phyloP scores from a whole-genome alignment of 1,140 invertebrate species.

The Diprion similis region DNA sequence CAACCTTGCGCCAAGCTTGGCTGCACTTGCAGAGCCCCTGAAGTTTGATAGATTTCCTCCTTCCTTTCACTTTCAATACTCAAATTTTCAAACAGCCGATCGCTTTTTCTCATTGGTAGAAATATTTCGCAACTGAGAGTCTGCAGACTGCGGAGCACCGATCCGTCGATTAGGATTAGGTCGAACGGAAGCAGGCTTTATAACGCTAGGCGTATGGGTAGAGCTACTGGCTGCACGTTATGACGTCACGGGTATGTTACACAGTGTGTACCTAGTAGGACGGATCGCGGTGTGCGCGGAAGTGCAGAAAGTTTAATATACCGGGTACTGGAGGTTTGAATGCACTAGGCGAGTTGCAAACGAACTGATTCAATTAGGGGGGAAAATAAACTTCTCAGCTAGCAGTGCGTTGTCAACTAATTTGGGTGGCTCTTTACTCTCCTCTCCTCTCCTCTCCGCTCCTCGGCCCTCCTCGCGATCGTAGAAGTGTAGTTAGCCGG shows the following conservation, averaged over 20 bases:
- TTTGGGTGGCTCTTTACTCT: constrained; percentile 13
- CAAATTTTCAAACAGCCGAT: too few relatives aligned
- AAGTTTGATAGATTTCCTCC: too few relatives aligned
- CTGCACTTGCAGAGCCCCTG: too few relatives aligned
- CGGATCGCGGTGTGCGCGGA: too few relatives aligned
- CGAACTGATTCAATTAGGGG: neutral
- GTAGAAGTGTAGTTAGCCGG: constrained; percentile 47
- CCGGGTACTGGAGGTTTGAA: neutral
- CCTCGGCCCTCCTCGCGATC: constrained; percentile 32
- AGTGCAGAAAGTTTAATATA: neutral
- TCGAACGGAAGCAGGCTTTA: constrained; percentile 4
- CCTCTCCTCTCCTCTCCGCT: constrained; percentile 20
- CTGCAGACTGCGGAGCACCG: too few relatives aligned
- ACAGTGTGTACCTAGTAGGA: too few relatives aligned
- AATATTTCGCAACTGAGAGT: too few relatives aligned
- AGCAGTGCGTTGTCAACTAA: neutral
- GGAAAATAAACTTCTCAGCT: neutral
- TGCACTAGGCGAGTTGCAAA: neutral
- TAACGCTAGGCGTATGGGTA: neutral
- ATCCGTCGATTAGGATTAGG: neutral
- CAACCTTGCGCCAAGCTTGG: too few relatives aligned
- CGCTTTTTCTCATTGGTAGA: too few relatives aligned
- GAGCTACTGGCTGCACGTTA: too few relatives aligned
- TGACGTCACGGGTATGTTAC: too few relatives aligned
- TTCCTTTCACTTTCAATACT: too few relatives aligned